phyloP scores from a whole-genome alignment of 1,140 invertebrate species.

The Dendrolimus punctatus region DNA sequence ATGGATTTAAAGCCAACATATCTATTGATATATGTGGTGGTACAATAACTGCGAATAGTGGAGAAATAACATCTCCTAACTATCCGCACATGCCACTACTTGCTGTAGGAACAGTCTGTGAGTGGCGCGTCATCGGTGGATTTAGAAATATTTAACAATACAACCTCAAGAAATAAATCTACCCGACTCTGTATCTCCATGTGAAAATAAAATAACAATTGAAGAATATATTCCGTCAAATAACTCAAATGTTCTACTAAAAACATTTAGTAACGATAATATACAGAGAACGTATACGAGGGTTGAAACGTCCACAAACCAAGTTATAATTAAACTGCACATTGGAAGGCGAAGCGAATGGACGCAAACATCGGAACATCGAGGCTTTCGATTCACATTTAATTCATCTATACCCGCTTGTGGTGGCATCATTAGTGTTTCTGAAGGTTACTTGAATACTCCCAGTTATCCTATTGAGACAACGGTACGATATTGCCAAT shows the following conservation, averaged over 20 bases:
- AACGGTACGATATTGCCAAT: conserved; percentile 74
- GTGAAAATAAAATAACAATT: conserved; percentile 45
- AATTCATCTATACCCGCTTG: conserved; percentile 71
- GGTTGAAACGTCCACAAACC: conserved; percentile 42
- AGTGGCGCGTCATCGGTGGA: conserved; percentile 74
- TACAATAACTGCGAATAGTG: conserved; percentile 61
- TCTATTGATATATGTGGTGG: conserved; percentile 74
- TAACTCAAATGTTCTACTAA: conserved; percentile 29
- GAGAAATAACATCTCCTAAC: conserved; percentile 73
- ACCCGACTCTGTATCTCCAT: conserved; percentile 40
- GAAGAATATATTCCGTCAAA: conserved; percentile 36
- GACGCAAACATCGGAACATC: conserved; percentile 26
- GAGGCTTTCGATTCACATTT: conserved; percentile 58
- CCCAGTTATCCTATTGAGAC: conserved; percentile 78
- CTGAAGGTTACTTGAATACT: conserved; percentile 77
- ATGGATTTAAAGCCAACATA: conserved; percentile 85
- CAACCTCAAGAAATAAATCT: conserved; percentile 47
- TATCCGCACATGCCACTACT: conserved; percentile 71
- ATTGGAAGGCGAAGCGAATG: conserved; percentile 63
- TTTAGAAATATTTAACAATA: conserved; percentile 66
- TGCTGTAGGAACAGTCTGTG: conserved; percentile 71
- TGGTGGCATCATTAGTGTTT: conserved; percentile 72
- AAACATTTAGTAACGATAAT: conserved; percentile 44
- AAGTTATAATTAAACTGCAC: conserved; percentile 59
- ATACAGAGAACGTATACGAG: conserved; percentile 19